Evolutionary conservation across 2,888 invertebrate species (phyloP).

Genomic region (Aradus depressus): DNA sequence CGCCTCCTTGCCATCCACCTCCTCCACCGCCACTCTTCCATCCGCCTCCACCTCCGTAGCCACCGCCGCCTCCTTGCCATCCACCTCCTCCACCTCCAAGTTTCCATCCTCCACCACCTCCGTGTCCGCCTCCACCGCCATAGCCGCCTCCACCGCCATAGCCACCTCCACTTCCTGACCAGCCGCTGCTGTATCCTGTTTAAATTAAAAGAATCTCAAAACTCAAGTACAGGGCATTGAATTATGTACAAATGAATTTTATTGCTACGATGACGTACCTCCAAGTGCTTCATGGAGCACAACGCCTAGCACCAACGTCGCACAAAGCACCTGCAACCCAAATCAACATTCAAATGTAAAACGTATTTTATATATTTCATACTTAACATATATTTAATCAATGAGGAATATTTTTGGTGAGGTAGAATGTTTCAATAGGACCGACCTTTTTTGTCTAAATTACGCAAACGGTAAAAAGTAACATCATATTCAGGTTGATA

Average conservation of each 20-base stretch:
- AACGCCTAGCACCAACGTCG: no score
- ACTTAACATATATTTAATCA: no score
- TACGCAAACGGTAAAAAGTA: no score
- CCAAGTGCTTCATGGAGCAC: no score
- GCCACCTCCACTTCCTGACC: not conserved
- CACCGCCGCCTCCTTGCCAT: not conserved
- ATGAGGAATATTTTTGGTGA: no score
- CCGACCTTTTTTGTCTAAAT: no score
- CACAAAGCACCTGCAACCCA: no score
- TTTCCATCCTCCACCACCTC: slow-evolving; percentile 1
- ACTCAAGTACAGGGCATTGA: not conserved
- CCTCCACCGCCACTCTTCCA: not conserved
- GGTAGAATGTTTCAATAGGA: no score
- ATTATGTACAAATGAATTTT: not conserved
- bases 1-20: not conserved
- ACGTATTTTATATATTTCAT: no score
- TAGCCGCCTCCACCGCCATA: not conserved
- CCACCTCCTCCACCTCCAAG: not conserved
- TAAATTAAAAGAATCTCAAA: no score
- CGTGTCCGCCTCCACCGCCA: not conserved
- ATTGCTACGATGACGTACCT: not conserved
- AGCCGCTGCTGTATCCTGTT: slow-evolving; percentile 1
- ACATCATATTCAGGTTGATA: no score
- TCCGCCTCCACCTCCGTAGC: not conserved
- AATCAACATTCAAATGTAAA: no score